Evolutionary conservation across 2,888 invertebrate genomes (phyloP), one percentile per base, ranked within the genome.

Genomic region (Aspidiotus destructor): DNA sequence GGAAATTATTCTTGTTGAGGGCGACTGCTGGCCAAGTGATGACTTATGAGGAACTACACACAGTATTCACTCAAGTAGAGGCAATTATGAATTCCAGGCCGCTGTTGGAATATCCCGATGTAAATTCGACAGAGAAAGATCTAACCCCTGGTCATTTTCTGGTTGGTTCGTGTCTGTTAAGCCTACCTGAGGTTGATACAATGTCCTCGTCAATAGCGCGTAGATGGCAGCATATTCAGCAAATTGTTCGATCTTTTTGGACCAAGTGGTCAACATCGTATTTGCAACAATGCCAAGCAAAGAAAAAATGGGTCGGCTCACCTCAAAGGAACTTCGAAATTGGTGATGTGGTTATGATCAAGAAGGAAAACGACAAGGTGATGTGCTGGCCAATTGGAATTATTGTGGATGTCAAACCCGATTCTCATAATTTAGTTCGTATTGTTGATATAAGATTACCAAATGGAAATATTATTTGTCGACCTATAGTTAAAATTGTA

Each of bases 1-100:
- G 62, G 13, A 70, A 72, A 48, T 17, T 63, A 7, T 55, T 17
- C 7, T 28, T 68, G 10, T 40, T 28, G 10, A 61, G 11, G 16
- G 41, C 55, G 11, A 54, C 53, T 9, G 41, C 40, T 17, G 53
- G 16, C 52, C 53, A 60, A 40, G n/a, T 41, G 1, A n/a, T 68
- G 6, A 60, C 60, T 0, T 68, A 17, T 15, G 52, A 68, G 48
- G 68, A 68, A 40, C 40, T 60, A 11, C 42, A 5, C 2, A 68
- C 68, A 13, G 41, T 68, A 6, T 60, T 68, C 7, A 15, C 15
- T 15, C 10, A 41, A 15, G 11, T 61, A 9, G 61, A 61, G 41
- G 11, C 11, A 1, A 61, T 61, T 41, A 41, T 61, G n/a, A 61
- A 61, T 61, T 61, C 61, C 1, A 41, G 61, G 8, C 61, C 61